These are phyloP conservation scores for Drosophila paramelanica DNA, from an alignment of 2,888 invertebrate genomes.

Conservation along the genomic window DNA sequence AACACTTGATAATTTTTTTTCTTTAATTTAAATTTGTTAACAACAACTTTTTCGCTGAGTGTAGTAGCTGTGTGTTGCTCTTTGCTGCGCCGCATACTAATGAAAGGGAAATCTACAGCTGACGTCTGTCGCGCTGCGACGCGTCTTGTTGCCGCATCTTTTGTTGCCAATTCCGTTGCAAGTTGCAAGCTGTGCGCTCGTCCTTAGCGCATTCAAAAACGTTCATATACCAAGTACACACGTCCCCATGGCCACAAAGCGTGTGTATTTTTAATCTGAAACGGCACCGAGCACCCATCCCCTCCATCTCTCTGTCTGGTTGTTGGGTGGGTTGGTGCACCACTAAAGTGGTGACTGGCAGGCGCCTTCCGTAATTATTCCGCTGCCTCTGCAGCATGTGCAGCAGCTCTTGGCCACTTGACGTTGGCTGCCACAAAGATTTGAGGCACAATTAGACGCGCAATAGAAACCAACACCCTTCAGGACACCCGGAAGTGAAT, in stretches of 20 bases:
- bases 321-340: not conserved
- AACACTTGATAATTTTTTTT: no score
- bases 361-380: conserved; percentile 71
- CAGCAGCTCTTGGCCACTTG: conserved; percentile 44
- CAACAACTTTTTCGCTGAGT: not conserved
- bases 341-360: conserved; percentile 40
- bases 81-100: conserved; percentile 63
- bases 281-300: conserved; percentile 53
- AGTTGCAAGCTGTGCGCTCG: conserved; percentile 6
- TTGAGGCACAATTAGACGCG: conserved; percentile 65
- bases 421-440: conserved; percentile 40
- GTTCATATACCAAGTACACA: conserved; percentile 14
- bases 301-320: no score
- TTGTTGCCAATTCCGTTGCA: conserved; percentile 47
- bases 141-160: conserved; percentile 25
- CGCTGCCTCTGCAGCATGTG: conserved; percentile 43
- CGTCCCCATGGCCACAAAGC: conserved; percentile 17
- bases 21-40: no score
- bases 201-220: conserved; percentile 18
- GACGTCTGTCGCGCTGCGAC: conserved; percentile 35
- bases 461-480: conserved; percentile 47
- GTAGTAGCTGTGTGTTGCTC: conserved; percentile 34
- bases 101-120: conserved; percentile 72
- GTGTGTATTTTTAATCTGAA: conserved; percentile 66
- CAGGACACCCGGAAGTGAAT: conserved; percentile 54